Conservation (phyloP, 2,113 vertebrate genomes). For the Nesoenas mayeri region DNA sequence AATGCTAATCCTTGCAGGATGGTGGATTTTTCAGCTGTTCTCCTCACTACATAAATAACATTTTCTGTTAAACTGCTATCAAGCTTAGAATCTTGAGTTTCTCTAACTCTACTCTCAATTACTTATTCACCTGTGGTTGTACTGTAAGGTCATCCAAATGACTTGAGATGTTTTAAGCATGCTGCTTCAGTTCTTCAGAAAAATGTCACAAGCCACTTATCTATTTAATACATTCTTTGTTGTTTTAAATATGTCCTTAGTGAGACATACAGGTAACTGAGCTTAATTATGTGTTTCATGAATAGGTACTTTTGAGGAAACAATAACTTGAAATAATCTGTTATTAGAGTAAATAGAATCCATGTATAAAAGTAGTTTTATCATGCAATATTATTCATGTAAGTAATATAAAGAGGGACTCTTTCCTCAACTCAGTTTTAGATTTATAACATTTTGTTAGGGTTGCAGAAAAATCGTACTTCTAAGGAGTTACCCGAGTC, state of each 20-base stretch:
- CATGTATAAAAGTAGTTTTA: neutral
- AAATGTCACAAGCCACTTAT: neutral
- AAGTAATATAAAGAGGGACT: neutral
- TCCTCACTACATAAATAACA: neutral
- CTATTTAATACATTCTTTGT: neutral
- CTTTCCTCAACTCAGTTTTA: neutral
- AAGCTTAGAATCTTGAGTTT: neutral
- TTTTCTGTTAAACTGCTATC: neutral
- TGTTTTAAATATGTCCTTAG: neutral
- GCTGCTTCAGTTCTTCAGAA: neutral
- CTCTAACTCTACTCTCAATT: neutral
- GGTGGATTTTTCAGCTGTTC: neutral
- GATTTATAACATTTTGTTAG: neutral
- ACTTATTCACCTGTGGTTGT: neutral
- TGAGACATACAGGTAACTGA: neutral
- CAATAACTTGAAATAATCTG: neutral
- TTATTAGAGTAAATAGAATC: neutral
- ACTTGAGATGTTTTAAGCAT: neutral
- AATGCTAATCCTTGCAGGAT: neutral
- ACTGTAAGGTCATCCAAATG: neutral
- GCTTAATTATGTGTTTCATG: neutral
- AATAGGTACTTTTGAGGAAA: neutral
- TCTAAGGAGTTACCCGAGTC: neutral
- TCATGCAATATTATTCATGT: neutral
- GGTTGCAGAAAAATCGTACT: neutral